phyloP scores from a whole-genome alignment of 1,140 invertebrate genomes.

The Steinernema feltiae region DNA sequence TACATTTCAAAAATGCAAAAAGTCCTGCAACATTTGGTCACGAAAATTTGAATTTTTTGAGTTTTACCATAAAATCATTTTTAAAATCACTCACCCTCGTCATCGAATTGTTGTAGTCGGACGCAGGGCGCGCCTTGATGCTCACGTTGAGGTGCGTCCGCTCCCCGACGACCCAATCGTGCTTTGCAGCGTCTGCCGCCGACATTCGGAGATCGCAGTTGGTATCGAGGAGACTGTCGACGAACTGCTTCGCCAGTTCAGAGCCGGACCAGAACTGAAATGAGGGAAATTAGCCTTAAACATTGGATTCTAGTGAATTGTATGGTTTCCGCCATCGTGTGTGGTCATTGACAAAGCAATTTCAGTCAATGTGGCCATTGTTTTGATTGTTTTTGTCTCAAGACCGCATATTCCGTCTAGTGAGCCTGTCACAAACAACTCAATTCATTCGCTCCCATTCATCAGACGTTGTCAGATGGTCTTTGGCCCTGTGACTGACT shows the following conservation, averaged over 20 bases:
- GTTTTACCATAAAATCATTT: too few relatives aligned
- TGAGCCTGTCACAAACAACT: neutral
- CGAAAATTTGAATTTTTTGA: too few relatives aligned
- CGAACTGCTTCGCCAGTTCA: constrained; percentile 62
- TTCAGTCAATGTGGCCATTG: too few relatives aligned
- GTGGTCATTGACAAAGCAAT: too few relatives aligned
- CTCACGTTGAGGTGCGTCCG: constrained; percentile 15
- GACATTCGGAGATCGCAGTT: constrained; percentile 59
- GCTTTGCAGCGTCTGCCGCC: constrained; percentile 58
- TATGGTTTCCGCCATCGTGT: too few relatives aligned
- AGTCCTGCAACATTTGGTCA: too few relatives aligned
- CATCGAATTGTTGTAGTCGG: constrained; percentile 51
- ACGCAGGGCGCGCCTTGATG: constrained; percentile 35
- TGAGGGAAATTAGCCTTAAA: constrained; percentile 15
- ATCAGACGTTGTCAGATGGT: neutral
- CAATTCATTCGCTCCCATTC: too few relatives aligned
- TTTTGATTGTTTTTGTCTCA: neutral
- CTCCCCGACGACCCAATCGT: constrained; percentile 60
- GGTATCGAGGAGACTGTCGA: constrained; percentile 61
- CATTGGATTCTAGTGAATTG: too few relatives aligned
- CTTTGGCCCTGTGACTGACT: too few relatives aligned
- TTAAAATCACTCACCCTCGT: constrained; percentile 43
- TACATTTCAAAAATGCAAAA: too few relatives aligned
- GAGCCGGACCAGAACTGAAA: constrained; percentile 62
- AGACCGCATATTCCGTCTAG: neutral